phyloP scores from a whole-genome alignment of 2,888 invertebrate species.

The Latrodectus hesperus region DNA sequence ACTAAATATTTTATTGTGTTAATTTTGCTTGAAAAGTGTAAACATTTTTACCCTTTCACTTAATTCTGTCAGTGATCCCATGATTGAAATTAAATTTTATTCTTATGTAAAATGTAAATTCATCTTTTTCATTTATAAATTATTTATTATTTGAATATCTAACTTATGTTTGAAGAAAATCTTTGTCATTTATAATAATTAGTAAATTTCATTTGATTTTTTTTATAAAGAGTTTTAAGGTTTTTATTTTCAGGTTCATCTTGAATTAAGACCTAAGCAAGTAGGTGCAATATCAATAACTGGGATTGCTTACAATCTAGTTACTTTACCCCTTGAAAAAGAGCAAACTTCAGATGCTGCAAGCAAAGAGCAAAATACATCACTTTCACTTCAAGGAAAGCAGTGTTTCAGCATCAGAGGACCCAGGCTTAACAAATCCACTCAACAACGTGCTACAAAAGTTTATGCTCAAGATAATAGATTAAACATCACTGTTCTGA shows the following conservation, averaged over 20 bases:
- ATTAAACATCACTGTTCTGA: constrained; percentile 84
- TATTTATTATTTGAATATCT: too few species aligned
- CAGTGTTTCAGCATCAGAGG: constrained; percentile 77
- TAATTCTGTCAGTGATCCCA: too few species aligned
- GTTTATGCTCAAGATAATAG: constrained; percentile 81
- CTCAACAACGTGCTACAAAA: constrained; percentile 77
- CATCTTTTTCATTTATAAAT: too few species aligned
- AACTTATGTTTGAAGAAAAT: too few species aligned
- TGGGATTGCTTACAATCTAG: constrained; percentile 82
- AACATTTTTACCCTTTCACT: too few species aligned
- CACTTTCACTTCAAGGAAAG: constrained; percentile 74
- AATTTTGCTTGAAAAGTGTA: too few species aligned
- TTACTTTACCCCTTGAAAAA: constrained; percentile 71
- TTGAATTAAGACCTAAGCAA: constrained; percentile 83
- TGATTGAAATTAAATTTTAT: too few species aligned
- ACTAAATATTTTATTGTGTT: too few species aligned
- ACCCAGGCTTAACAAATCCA: constrained; percentile 78
- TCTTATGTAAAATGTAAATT: too few species aligned
- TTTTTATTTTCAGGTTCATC: constrained; percentile 77
- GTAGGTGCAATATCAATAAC: constrained; percentile 84
- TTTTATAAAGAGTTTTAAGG: background rate
- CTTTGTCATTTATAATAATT: too few species aligned
- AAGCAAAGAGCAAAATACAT: background rate
- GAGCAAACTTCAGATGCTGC: constrained; percentile 12
- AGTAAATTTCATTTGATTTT: background rate